Base-by-base conservation (phyloP, 2,888 invertebrate genomes). In the Plusia festucae region DNA sequence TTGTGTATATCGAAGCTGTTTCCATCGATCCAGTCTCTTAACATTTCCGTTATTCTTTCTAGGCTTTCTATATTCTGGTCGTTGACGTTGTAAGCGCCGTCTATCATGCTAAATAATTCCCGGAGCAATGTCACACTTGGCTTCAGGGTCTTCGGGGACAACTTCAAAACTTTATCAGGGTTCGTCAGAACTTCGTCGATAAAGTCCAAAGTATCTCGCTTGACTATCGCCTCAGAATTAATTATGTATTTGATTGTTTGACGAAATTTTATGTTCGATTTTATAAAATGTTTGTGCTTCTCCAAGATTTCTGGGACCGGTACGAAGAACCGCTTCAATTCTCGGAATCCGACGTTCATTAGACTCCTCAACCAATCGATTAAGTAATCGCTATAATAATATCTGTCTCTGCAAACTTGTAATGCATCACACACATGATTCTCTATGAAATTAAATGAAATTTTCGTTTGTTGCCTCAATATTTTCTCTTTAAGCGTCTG, bases 121-220 rank as follows among this genome's bases (percentile, higher is more conserved):
- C 73, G 66, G 3, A 90, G 65, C 2, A 84, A 62, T 15, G 15
- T 24, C 1, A 83, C 82, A 55, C 76, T 73, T 30, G 78, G 83
- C 30, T 72, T 85, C n/a, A 86, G 61, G 40, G 51, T 32, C 13
- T 61, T 49, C 6, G 89, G 81, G 15, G 84, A 74, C 16, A 81
- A 44, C 40, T 78, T 70, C 7, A 75, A 60, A n/a, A 85, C 52
- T 32, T 66, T 73, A 22, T 84, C 79, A 30, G 81, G 79, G 62
- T 85, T 87, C 0, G 82, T 83, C 32, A 91, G 62, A 16, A 85
- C 71, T 71, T 90, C 91, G 65, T 90, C 90, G 0, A 91, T 18
- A 55, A 87, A 87, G 46, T 90, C 90, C 16, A 91, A 54, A 11
- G 83, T 70, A 75, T 88, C 88, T 49, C 86, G 86, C 65, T 90